Conservation (phyloP, 1,140 invertebrate genomes). For the Heliothis subflexa region DNA sequence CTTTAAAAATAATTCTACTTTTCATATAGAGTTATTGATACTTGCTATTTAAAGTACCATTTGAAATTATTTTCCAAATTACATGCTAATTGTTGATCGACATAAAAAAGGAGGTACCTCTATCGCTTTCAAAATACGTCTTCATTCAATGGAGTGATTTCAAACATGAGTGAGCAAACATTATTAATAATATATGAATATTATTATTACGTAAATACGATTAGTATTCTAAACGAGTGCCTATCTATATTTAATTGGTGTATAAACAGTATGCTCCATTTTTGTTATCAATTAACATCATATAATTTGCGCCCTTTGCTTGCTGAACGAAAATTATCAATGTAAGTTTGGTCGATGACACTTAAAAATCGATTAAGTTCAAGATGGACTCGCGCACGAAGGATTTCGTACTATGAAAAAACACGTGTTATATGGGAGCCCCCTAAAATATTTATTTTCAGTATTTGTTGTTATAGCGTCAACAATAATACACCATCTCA, state of each 20-base stretch:
- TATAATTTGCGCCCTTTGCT: neutral
- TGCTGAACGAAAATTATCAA: neutral
- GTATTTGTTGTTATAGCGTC: no score
- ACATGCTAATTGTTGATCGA: no score
- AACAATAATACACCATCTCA: no score
- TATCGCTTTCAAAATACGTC: neutral
- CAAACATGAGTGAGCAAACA: neutral
- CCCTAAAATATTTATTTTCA: no score
- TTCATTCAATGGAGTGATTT: neutral
- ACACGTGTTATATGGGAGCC: no score
- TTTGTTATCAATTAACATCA: constrained; percentile 12
- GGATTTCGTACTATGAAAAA: neutral
- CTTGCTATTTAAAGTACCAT: neutral
- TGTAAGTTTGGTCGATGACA: neutral
- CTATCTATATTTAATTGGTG: constrained; percentile 44
- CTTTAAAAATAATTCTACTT: no score
- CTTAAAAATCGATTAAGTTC: neutral
- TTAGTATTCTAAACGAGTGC: constrained; percentile 46
- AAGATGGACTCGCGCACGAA: no score
- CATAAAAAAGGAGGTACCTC: no score
- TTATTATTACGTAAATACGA: neutral
- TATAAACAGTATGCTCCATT: constrained; percentile 17
- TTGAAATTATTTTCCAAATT: neutral
- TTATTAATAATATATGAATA: constrained; percentile 8
- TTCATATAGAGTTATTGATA: no score